Evolutionary conservation across 2,888 invertebrate genomes (phyloP).

Genomic region (Hirudinaria manillensis): DNA sequence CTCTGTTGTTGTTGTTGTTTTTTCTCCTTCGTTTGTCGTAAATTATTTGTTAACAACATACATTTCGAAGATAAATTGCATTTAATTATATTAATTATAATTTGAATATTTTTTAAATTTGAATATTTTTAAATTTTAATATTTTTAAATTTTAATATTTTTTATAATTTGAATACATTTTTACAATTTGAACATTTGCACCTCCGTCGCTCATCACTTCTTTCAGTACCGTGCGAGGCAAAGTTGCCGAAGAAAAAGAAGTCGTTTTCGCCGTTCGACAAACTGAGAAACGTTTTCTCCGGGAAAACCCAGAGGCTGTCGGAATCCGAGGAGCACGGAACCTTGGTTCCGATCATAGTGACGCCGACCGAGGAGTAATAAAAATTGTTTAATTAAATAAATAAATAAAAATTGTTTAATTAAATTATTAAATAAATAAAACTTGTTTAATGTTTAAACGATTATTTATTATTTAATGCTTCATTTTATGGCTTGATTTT

Average conservation of each 20-base stretch:
- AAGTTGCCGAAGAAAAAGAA: constrained; percentile 15
- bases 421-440: background rate
- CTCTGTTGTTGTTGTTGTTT: no score
- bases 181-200: background rate
- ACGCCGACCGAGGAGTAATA: constrained; percentile 5
- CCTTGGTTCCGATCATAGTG: background rate
- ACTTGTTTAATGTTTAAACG: background rate
- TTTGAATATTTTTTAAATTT: no score
- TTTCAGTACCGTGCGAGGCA: background rate
- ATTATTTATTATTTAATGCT: background rate
- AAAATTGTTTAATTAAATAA: background rate
- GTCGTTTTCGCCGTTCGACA: constrained; percentile 2
- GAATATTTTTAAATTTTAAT: no score
- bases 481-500: no score
- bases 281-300: constrained; percentile 8
- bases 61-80: no score
- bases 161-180: no score
- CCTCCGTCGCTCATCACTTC: no score
- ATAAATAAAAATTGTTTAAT: background rate
- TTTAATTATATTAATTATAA: no score
- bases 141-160: no score
- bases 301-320: background rate
- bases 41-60: no score
- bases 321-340: no score
- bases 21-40: no score